These are phyloP conservation scores for Cremastinae sp. DNA, from an alignment of 2,888 invertebrate species.

Conservation along the genomic window DNA sequence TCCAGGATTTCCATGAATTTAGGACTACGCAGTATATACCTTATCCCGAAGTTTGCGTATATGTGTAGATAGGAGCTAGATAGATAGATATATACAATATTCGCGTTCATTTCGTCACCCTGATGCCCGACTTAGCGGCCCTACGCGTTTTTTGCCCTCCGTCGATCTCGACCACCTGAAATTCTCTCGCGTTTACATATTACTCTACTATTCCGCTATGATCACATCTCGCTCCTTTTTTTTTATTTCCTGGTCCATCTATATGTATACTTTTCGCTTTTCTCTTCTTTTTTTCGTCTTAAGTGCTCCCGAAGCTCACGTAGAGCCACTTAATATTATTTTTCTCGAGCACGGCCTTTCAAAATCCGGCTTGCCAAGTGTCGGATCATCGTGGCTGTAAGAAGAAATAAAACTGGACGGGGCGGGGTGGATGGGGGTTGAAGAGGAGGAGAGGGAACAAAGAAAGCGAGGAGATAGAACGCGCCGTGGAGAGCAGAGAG, in stretches of 20 bases:
- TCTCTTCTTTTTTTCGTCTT: constrained; percentile 30
- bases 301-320: constrained; percentile 53
- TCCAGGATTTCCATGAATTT: constrained; percentile 62
- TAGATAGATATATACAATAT: constrained; percentile 20
- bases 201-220: constrained; percentile 29
- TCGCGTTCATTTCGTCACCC: constrained; percentile 45
- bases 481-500: constrained; percentile 23
- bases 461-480: constrained; percentile 21
- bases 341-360: constrained; percentile 57
- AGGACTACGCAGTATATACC: constrained; percentile 56
- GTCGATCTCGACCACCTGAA: not conserved
- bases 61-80: constrained; percentile 4
- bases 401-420: constrained; percentile 52
- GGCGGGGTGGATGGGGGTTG: no score
- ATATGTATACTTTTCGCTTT: no score
- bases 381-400: constrained; percentile 51
- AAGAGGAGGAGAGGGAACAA: constrained; percentile 13
- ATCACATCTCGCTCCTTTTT: constrained; percentile 34
- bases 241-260: constrained; percentile 16
- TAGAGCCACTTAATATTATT: constrained; percentile 66
- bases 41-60: constrained; percentile 24
- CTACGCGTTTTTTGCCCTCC: constrained; percentile 18
- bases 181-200: constrained; percentile 28
- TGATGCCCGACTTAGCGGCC: constrained; percentile 44
- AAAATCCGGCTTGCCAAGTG: constrained; percentile 61